Percentiles rank a stretch among this genome's conserved stretches.
phyloP scores from a whole-genome alignment of 2,888 invertebrate species.

The Drosophila incognita region DNA sequence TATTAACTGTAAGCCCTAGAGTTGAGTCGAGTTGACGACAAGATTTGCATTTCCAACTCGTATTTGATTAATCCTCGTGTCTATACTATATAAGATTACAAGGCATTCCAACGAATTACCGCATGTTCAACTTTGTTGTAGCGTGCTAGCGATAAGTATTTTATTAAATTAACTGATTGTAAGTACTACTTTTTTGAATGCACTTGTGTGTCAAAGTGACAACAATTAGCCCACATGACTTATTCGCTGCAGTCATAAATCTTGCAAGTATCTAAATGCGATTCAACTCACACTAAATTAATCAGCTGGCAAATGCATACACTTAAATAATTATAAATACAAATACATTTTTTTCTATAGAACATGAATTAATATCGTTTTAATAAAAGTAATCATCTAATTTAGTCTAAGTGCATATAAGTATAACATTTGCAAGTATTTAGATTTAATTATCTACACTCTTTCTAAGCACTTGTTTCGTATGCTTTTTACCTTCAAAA shows the following conservation, averaged over 20 bases:
- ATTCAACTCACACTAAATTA: neutral
- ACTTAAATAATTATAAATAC: neutral
- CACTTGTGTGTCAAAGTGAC: constrained; percentile 32
- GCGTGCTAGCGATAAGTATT: constrained; percentile 34
- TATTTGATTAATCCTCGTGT: constrained; percentile 8
- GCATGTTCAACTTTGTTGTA: constrained; percentile 23
- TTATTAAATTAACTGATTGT: constrained; percentile 30
- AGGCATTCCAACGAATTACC: constrained; percentile 11
- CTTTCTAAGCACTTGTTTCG: constrained; percentile 1
- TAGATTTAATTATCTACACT: neutral
- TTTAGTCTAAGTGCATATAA: neutral
- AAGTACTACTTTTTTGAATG: neutral
- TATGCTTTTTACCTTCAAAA: constrained; percentile 38
- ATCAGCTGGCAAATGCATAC: neutral
- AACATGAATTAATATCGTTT: neutral
- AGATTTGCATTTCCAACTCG: constrained; percentile 1
- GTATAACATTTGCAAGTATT: neutral
- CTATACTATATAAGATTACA: neutral
- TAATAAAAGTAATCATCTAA: neutral
- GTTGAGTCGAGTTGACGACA: constrained; percentile 19
- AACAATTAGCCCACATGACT: constrained; percentile 6
- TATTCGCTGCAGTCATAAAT: constrained; percentile 7
- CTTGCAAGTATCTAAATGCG: neutral
- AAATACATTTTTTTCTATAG: neutral
- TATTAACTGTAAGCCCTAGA: constrained; percentile 11